Percentiles rank a stretch among this genome's conserved stretches.
phyloP scores from a whole-genome alignment of 2,888 invertebrate genomes.

The Plemyria rubiginata region DNA sequence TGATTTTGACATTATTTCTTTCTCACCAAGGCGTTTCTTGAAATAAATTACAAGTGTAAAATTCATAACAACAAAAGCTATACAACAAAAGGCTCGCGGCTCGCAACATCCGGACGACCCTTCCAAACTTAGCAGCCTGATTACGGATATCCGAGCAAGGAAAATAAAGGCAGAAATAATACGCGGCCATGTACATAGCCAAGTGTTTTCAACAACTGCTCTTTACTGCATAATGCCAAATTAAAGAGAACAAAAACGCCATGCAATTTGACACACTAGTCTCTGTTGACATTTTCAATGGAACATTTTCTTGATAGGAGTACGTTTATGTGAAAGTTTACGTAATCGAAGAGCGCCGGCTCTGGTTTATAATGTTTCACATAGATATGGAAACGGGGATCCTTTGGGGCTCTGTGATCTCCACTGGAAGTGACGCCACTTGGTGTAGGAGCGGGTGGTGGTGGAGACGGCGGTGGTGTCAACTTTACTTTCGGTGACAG shows the following conservation, averaged over 20 bases:
- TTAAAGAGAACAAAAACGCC: slow-evolving; percentile 5
- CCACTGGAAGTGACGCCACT: slow-evolving; percentile 39
- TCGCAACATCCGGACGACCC: slow-evolving; percentile 83
- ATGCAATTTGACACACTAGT: slow-evolving; percentile 41
- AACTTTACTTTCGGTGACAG: slow-evolving; percentile 38
- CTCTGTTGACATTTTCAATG: slow-evolving; percentile 58
- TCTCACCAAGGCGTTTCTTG: slow-evolving; percentile 82
- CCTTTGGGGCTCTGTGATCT: slow-evolving; percentile 50
- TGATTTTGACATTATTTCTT: slow-evolving; percentile 83
- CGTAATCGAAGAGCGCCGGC: slow-evolving; percentile 73
- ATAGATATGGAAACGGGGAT: slow-evolving; percentile 75
- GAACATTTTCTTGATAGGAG: slow-evolving; percentile 65
- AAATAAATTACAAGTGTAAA: slow-evolving; percentile 86
- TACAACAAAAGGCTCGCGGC: slow-evolving; percentile 84
- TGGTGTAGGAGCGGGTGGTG: slow-evolving; percentile 52
- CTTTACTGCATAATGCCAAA: slow-evolving; percentile 40
- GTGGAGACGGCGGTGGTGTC: slow-evolving; percentile 28
- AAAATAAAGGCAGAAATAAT: slow-evolving; percentile 75
- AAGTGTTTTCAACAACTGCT: slow-evolving; percentile 61
- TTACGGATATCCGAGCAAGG: slow-evolving; percentile 84
- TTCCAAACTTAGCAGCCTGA: slow-evolving; percentile 84
- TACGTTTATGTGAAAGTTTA: slow-evolving; percentile 72
- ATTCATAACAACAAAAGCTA: slow-evolving; percentile 84
- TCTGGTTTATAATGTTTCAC: slow-evolving; percentile 72
- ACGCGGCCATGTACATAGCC: slow-evolving; percentile 58